Evolutionary conservation across 2,888 invertebrate species (phyloP), one percentile per base, ranked within the genome.

Genomic region (Drosophila meridionalis): DNA sequence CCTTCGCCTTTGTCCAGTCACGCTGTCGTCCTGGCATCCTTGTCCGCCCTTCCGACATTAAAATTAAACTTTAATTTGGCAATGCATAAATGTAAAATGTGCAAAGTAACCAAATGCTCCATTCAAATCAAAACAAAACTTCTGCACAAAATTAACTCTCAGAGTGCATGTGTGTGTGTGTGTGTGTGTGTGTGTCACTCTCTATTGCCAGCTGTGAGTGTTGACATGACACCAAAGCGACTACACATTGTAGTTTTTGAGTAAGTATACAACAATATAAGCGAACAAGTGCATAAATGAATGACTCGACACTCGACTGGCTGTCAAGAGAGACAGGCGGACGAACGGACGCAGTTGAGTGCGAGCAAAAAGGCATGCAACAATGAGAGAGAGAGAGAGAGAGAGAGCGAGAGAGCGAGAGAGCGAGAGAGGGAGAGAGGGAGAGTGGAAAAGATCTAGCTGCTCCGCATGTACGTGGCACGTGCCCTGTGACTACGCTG

Each of bases 211-310:
- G 20, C 30, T 61, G 67, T 63, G 68, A 72, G 73, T 83, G 77
- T 67, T 78, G 73, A 79, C 79, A 81, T 69, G 73, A 73, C 76
- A 81, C 80, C 76, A 70, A 68, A 76, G 72, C 69, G 75, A 76
- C 76, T 68, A 62, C 76, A 74, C 73, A 79, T 81, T 77, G 81
- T 86, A 74, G 79, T 77, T 85, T 76, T 81, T 70, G 79, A 79
- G 81, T 74, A 73, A 80, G 74, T 72, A 69, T 56, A 64, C 81
- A 80, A 80, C 78, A 75, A 83, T 77, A 81, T 77, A 81, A 76
- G 70, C 71, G 68, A 77, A 53, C 69, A 72, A 80, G 81, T 80
- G 83, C 81, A 83, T 78, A 82, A 82, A 82, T 83, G 80, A 82
- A 83, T 80, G 83, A 83, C 83, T 83, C 73, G 68, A 80, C 78